Base-by-base conservation (phyloP, 2,888 invertebrate species). In the Andrena dorsata region DNA sequence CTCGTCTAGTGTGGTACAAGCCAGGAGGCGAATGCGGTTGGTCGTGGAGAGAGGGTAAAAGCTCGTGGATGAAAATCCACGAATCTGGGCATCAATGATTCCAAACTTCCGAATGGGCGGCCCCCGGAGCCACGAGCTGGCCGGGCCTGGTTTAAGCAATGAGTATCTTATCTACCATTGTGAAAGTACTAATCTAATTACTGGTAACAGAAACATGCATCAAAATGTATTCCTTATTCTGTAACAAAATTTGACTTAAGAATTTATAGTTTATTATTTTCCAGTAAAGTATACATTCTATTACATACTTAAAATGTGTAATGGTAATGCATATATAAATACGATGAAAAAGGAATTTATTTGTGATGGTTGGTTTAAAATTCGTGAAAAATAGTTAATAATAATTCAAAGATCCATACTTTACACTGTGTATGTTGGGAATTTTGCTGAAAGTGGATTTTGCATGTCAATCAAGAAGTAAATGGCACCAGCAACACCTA, bases 401-500 rank as follows among this genome's bases (percentile, higher is more conserved):
- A 35, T 35, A 13, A 13, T 47, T 16, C 5, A 35, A 47, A 4
- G 23, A 10, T 28, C 23, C 35, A 2, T 0, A 16, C 60, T 51
- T 92, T 93, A 95, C 60, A 96, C 76, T 85, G 94, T 94, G 91
- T 96, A 97, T 4, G 96, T 97, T 35, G 98, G 98, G 92, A 98
- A 98, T 91, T 95, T 96, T 0, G 98, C 96, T 20, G 95, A 93
- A 51, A 93, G 86, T 0, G 97, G 96, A 73, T 96, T 93, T 80
- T 95, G 94, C 68, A 98, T 93, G 90, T 98, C 98, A 56, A 95
- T 93, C 41, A 97, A 94, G 88, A 97, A 96, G 92, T 97, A 97
- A 88, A 97, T 95, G 0, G 97, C 96, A 20, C 98, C 98, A 58
- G 97, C 95, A 79, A 97, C 93, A 26, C 97, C 94, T 94, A 84